phyloP scores from a whole-genome alignment of 2,797 vertebrate species.

The Chaetophractus vellerosus region DNA sequence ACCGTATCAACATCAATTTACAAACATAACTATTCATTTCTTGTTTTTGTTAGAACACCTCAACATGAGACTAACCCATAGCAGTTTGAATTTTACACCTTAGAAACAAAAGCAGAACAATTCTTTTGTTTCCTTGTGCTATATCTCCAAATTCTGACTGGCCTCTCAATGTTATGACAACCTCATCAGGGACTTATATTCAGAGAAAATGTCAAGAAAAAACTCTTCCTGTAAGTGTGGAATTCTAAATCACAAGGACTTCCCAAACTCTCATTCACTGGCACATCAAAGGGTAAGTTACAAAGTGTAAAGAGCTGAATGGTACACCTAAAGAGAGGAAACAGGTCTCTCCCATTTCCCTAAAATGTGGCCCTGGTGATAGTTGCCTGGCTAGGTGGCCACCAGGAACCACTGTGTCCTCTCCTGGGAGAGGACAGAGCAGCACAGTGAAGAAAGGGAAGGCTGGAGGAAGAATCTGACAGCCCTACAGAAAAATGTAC shows the following conservation, averaged over 20 bases:
- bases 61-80: background rate
- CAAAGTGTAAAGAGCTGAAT: background rate
- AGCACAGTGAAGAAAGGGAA: background rate
- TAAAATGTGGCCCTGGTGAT: background rate
- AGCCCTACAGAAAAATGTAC: background rate
- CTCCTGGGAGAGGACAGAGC: too few relatives aligned
- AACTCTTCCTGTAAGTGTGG: background rate
- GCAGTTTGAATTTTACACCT: background rate
- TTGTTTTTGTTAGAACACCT: background rate
- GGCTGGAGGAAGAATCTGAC: background rate
- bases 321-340: background rate
- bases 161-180: background rate
- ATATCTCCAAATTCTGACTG: background rate
- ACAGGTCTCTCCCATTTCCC: background rate
- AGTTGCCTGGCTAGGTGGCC: background rate
- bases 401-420: background rate
- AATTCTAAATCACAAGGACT: background rate
- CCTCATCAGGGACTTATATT: background rate
- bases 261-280: background rate
- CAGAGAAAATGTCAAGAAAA: slow-evolving; percentile 2
- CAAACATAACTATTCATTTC: background rate
- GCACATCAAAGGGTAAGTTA: background rate
- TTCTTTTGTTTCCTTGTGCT: background rate
- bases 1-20: background rate
- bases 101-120: background rate